Evolutionary conservation across 2,113 vertebrate genomes (phyloP).

Genomic region (Sinocyclocheilus anophthalmus): DNA sequence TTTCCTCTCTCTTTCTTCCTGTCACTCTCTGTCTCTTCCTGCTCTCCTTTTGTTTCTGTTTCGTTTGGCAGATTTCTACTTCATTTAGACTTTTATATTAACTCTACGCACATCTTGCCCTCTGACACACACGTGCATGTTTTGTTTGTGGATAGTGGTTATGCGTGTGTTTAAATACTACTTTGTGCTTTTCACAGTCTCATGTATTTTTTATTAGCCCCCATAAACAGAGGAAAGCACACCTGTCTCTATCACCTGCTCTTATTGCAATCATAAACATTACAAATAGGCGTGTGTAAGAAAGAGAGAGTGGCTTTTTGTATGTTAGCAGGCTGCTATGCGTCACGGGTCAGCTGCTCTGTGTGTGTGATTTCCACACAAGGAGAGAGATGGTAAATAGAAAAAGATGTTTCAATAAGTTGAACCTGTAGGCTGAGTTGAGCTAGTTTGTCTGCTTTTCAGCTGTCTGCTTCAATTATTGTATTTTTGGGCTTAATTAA

Average conservation of each 20-base stretch:
- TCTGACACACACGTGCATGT: neutral
- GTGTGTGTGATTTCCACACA: conserved; percentile 21
- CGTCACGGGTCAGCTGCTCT: conserved; percentile 18
- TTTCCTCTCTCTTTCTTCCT: conserved; percentile 61
- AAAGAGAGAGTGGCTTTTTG: conserved; percentile 4
- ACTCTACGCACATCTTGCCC: neutral
- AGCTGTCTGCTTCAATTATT: conserved; percentile 42
- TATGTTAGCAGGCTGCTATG: conserved; percentile 9
- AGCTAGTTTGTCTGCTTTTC: conserved; percentile 52
- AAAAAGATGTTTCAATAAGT: conserved; percentile 12
- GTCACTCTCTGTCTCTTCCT: conserved; percentile 12
- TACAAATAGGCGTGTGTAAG: conserved; percentile 2
- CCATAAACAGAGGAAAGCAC: conserved; percentile 19
- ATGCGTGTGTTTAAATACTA: conserved; percentile 3
- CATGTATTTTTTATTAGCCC: conserved; percentile 38
- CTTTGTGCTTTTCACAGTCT: conserved; percentile 28
- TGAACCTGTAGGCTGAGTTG: conserved; percentile 46
- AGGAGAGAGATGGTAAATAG: neutral
- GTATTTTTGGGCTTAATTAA: conserved; percentile 23
- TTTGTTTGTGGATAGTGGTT: conserved; percentile 2
- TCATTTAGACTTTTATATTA: conserved; percentile 4
- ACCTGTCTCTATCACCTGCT: conserved; percentile 33
- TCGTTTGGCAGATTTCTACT: neutral
- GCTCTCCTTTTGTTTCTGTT: neutral
- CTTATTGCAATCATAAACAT: conserved; percentile 37